Percentiles rank a stretch among this genome's conserved stretches.
Evolutionary conservation across 2,113 vertebrate species (phyloP).

Genomic region (Aspiorhynchus laticeps): DNA sequence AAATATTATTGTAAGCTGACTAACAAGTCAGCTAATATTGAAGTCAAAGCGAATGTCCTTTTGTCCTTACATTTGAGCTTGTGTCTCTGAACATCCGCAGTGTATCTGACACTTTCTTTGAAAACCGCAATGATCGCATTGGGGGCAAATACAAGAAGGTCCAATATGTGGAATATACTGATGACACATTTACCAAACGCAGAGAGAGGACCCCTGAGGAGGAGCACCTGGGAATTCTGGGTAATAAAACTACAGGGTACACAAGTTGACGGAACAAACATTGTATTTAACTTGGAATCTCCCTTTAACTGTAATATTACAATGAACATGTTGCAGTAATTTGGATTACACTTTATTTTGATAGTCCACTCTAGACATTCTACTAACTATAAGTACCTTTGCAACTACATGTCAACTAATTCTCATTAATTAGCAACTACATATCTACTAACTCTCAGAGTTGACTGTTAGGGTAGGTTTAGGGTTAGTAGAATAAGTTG

Average conservation of each 20-base stretch:
- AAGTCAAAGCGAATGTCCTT: neutral
- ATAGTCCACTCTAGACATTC: too few species aligned
- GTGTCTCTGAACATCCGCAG: slow-evolving; percentile 65
- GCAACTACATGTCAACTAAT: too few species aligned
- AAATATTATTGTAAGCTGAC: neutral
- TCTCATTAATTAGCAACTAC: too few species aligned
- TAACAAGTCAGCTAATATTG: neutral
- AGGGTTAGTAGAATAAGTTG: too few species aligned
- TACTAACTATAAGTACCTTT: too few species aligned
- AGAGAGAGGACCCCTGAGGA: slow-evolving; percentile 78
- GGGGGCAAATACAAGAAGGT: slow-evolving; percentile 94
- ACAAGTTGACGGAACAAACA: neutral
- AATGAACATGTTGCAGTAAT: neutral
- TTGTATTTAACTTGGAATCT: neutral
- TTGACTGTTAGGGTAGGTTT: too few species aligned
- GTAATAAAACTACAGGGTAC: slow-evolving; percentile 69
- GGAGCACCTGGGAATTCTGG: slow-evolving; percentile 88
- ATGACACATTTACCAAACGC: too few species aligned
- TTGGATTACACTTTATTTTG: too few species aligned
- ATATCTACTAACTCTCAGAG: too few species aligned
- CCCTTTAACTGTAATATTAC: neutral
- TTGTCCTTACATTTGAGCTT: neutral
- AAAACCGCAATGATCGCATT: slow-evolving; percentile 79
- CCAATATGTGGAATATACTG: too few species aligned
- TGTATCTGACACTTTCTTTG: slow-evolving; percentile 82